Conservation (phyloP, 2,888 invertebrate species). For the Copidosoma aretas region DNA sequence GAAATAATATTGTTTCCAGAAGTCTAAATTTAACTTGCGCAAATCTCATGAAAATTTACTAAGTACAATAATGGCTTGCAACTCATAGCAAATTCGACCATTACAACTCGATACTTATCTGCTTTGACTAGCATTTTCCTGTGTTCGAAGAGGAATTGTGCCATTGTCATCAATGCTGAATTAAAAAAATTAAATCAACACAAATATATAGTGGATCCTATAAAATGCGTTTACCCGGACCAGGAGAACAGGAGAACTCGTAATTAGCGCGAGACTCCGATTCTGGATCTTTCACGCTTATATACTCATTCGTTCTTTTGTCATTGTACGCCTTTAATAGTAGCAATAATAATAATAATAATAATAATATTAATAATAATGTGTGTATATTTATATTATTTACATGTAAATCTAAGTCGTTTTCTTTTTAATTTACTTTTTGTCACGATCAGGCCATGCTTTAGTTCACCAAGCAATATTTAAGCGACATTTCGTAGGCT, state of each 20-base stretch:
- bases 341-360: constrained; percentile 7
- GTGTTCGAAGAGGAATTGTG: constrained; percentile 41
- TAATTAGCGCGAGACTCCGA: constrained; percentile 36
- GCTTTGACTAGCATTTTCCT: constrained; percentile 49
- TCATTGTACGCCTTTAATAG: constrained; percentile 26
- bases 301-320: constrained; percentile 22
- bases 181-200: constrained; percentile 33
- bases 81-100: constrained; percentile 40
- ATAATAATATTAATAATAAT: constrained; percentile 9
- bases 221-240: no score
- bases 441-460: constrained; percentile 20
- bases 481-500: constrained; percentile 29
- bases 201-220: not conserved
- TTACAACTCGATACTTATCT: constrained; percentile 46
- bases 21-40: constrained; percentile 34
- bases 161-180: constrained; percentile 30
- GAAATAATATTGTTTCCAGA: constrained; percentile 11
- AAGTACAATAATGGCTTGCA: constrained; percentile 1
- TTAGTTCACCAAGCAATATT: constrained; percentile 25
- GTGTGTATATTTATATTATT: constrained; percentile 31
- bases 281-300: constrained; percentile 37
- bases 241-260: constrained; percentile 35
- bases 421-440: constrained; percentile 20
- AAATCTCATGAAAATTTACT: constrained; percentile 15
- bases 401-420: constrained; percentile 33